A percentile compares a stretch with the other conserved stretches of the same genome.
Conservation (phyloP, 1,140 invertebrate species). For the Phymorhynchus buccinoides region DNA sequence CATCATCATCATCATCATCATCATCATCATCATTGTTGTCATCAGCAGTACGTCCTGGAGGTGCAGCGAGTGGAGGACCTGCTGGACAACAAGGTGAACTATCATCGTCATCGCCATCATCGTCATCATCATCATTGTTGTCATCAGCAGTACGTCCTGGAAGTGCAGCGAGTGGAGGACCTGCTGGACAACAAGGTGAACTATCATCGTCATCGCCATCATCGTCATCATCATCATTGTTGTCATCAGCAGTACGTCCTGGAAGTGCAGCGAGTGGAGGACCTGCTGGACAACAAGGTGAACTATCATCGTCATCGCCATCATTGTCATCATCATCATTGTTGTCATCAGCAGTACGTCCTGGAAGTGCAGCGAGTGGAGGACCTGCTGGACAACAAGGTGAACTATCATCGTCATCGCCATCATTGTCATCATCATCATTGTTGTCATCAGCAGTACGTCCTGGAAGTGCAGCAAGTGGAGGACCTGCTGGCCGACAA, state of each 20-base stretch:
- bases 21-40: too few relatives aligned
- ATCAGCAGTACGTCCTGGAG: slow-evolving; percentile 72
- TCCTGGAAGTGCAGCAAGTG: slow-evolving; percentile 70
- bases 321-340: too few relatives aligned
- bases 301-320: too few relatives aligned
- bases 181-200: slow-evolving; percentile 70
- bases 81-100: slow-evolving; percentile 70
- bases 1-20: too few relatives aligned
- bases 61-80: slow-evolving; percentile 70
- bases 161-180: slow-evolving; percentile 71
- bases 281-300: slow-evolving; percentile 70
- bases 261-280: slow-evolving; percentile 71
- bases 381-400: slow-evolving; percentile 70
- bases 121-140: too few relatives aligned
- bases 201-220: too few relatives aligned
- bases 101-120: too few relatives aligned
- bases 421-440: too few relatives aligned
- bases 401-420: too few relatives aligned
- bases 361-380: slow-evolving; percentile 71
- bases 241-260: slow-evolving; percentile 72
- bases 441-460: slow-evolving; percentile 74
- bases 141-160: slow-evolving; percentile 72
- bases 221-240: too few relatives aligned
- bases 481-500: slow-evolving; percentile 71
- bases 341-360: slow-evolving; percentile 73